These are phyloP conservation scores for Popillia japonica DNA, from an alignment of 1,140 invertebrate genomes.

Conservation along the genomic window DNA sequence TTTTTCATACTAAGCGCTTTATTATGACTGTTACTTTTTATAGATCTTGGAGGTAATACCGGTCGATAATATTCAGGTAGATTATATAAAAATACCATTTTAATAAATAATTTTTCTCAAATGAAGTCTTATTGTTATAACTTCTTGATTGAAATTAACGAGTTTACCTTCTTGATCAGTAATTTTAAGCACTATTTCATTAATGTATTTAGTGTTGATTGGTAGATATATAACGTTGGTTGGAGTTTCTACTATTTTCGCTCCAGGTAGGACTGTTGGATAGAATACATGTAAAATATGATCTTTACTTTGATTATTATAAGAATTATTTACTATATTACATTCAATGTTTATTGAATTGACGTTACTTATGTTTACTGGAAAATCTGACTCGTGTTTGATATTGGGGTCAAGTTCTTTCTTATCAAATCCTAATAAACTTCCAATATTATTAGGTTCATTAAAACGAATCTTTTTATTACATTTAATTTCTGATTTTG, in stretches of 20 bases:
- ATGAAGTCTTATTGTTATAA: conserved; percentile 44
- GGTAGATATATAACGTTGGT: conserved; percentile 56
- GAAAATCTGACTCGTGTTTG: no score
- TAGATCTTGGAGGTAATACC: neutral
- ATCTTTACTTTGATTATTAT: conserved; percentile 49
- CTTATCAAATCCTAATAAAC: no score
- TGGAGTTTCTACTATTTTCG: conserved; percentile 53
- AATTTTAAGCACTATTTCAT: conserved; percentile 46
- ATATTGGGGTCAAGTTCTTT: no score
- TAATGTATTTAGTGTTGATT: conserved; percentile 48
- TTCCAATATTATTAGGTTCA: no score
- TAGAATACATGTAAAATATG: conserved; percentile 57
- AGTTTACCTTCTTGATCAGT: conserved; percentile 51
- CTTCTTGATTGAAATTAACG: conserved; percentile 49
- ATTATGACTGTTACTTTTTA: neutral
- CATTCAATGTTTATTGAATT: conserved; percentile 49
- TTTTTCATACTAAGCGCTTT: neutral
- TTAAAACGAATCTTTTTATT: no score
- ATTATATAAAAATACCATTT: neutral
- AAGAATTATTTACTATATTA: conserved; percentile 54
- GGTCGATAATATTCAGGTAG: no score
- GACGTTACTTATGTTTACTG: no score
- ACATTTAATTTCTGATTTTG: no score
- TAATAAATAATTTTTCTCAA: conserved; percentile 33
- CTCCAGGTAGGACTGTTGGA: conserved; percentile 47